Conservation (phyloP, 2,888 invertebrate species). For the Catonia carolina region DNA sequence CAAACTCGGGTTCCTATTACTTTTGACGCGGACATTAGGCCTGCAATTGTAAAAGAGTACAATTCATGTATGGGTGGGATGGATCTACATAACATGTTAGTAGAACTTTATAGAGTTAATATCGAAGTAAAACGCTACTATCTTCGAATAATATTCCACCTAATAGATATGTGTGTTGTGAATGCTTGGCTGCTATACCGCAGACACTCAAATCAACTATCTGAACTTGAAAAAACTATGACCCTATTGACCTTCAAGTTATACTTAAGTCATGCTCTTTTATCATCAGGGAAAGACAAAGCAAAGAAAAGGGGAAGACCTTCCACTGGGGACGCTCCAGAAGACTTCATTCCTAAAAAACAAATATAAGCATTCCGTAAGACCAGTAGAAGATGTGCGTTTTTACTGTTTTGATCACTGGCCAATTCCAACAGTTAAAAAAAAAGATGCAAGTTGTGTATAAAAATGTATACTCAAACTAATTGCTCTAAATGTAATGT, state of each 20-base stretch:
- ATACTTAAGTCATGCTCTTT: background rate
- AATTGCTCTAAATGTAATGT: conserved; percentile 13
- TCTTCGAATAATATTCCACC: conserved; percentile 32
- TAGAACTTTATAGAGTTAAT: conserved; percentile 35
- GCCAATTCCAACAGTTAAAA: conserved; percentile 10
- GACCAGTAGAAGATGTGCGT: background rate
- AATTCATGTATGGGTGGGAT: conserved; percentile 37
- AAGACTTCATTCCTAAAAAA: background rate
- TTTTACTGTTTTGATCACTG: conserved; percentile 12
- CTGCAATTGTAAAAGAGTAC: conserved; percentile 33
- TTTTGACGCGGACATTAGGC: no score
- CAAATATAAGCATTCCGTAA: background rate
- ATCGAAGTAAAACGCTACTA: conserved; percentile 31
- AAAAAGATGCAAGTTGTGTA: conserved; percentile 9
- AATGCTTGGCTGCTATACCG: conserved; percentile 24
- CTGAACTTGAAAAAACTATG: background rate
- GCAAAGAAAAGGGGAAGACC: conserved; percentile 7
- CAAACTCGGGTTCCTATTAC: no score
- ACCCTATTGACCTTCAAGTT: conserved; percentile 1
- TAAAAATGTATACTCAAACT: conserved; percentile 7
- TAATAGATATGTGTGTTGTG: conserved; percentile 29
- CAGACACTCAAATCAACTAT: background rate
- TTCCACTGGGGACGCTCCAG: background rate
- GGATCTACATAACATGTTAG: conserved; percentile 36
- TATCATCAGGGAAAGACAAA: conserved; percentile 2